phyloP scores from a whole-genome alignment of 1,140 invertebrate species.

The Lamellibrachia luymesi region DNA sequence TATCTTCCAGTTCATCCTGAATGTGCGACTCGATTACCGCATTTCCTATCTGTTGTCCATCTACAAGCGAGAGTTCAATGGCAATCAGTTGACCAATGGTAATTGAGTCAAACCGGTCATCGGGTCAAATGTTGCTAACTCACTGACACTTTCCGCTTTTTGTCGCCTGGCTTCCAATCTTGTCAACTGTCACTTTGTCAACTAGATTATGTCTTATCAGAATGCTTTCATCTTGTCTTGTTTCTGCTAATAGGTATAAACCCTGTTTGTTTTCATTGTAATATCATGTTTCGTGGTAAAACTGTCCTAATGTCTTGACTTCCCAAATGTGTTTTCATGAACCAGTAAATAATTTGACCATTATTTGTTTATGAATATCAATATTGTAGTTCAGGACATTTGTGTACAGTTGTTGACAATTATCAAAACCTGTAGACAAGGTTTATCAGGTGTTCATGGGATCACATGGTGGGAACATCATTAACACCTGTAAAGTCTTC shows the following conservation, averaged over 20 bases:
- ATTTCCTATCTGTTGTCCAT: conserved; percentile 95
- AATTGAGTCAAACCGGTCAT: not conserved
- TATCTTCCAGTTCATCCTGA: conserved; percentile 83
- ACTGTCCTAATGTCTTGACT: no score
- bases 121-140: not conserved
- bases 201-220: not conserved
- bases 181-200: not conserved
- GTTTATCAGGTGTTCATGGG: no score
- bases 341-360: not conserved
- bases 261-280: not conserved
- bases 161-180: not conserved
- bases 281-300: not conserved
- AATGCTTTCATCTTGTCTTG: no score
- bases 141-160: not conserved
- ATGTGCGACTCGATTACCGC: conserved; percentile 93
- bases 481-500: no score
- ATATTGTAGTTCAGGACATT: not conserved
- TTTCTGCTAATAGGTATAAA: no score
- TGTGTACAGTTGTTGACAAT: not conserved
- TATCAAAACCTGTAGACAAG: not conserved
- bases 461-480: no score
- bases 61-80: conserved; percentile 75
- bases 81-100: conserved; percentile 6
- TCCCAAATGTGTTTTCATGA: not conserved
- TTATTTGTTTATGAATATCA: not conserved